Evolutionary conservation across 2,888 invertebrate species (phyloP), one percentile per base, ranked within the genome.

Genomic region (Pteria penguin): DNA sequence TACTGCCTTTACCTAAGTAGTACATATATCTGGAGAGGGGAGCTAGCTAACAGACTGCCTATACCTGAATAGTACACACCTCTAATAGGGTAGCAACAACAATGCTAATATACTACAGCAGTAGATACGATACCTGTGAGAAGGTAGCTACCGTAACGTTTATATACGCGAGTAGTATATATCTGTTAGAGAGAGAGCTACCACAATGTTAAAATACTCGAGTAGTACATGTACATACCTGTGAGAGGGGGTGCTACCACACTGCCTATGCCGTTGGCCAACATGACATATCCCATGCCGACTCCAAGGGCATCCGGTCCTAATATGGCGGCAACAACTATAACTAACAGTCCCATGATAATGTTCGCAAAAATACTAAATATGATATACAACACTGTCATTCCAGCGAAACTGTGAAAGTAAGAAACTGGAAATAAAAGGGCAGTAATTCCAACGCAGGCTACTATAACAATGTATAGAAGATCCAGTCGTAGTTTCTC

Each of bases 201-300:
- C 11, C 32, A 63, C 4, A 33, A n/a, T 33, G 14, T 22, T 14
- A 29, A 14, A 5, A 4, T n/a, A 27, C 3, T 18, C 3, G 5
- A 54, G 22, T 2, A 1, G 1, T 22, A 26, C 26, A 2, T 54
- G 14, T 68, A 68, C 45, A 58, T 76, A 76, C 75, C 75, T 27
- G 32, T 61, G 5, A 76, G 62, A 8, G 76, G 76, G 22, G 76
- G 76, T 31, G 67, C 76, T 8, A 77, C 60, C 55, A 87, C 84
- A 57, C 84, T 79, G 26, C 89, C 89, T 61, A 88, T 77, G 2
- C 89, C 89, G 84, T 88, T 88, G 33, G 87, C 81, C 58, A 88
- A 71, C 86, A 89, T 87, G 8, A 88, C 81, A 75, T 88, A 89
- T 4, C 89, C 88, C 57, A 87, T 82, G 4, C 87, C 89, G 70